A percentile compares a stretch with the other conserved stretches of the same genome.
These are phyloP conservation scores for Drosophila paranaensis DNA, from an alignment of 2,888 invertebrate species.

Conservation along the genomic window DNA sequence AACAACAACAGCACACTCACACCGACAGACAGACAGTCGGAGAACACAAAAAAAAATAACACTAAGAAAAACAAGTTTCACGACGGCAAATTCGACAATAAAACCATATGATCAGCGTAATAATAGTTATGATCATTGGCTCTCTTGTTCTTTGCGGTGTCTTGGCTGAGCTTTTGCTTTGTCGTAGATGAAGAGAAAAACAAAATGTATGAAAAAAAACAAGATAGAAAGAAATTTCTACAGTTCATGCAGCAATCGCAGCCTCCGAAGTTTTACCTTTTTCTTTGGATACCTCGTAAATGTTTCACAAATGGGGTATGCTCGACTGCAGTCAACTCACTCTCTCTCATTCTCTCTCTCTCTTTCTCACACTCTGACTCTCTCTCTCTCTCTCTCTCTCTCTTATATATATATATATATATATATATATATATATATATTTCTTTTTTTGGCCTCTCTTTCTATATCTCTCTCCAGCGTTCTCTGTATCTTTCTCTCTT, in stretches of 20 bases:
- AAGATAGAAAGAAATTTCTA: slow-evolving; percentile 42
- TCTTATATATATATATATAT: no score
- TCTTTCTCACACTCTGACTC: no score
- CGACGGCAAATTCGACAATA: slow-evolving; percentile 74
- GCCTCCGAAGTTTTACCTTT: slow-evolving; percentile 49
- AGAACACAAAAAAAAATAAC: slow-evolving; percentile 27
- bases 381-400: not conserved
- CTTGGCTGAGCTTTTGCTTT: slow-evolving; percentile 22
- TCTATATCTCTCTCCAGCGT: no score
- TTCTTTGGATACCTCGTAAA: slow-evolving; percentile 30
- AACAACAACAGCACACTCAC: slow-evolving; percentile 15
- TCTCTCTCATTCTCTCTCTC: not conserved
- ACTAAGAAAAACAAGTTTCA: slow-evolving; percentile 68
- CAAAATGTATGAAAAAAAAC: not conserved
- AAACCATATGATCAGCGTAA: slow-evolving; percentile 77
- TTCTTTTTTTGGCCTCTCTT: no score
- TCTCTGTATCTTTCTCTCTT: no score
- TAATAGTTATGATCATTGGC: slow-evolving; percentile 75
- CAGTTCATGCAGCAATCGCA: slow-evolving; percentile 39
- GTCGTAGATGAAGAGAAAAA: slow-evolving; percentile 11
- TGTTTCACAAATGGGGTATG: slow-evolving; percentile 3
- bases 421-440: no score
- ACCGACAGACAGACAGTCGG: slow-evolving; percentile 6
- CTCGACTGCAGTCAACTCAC: not conserved
- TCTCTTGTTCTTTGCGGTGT: slow-evolving; percentile 26